Base-by-base conservation (phyloP, 2,113 vertebrate species). In the Eulacestoma nigropectus region DNA sequence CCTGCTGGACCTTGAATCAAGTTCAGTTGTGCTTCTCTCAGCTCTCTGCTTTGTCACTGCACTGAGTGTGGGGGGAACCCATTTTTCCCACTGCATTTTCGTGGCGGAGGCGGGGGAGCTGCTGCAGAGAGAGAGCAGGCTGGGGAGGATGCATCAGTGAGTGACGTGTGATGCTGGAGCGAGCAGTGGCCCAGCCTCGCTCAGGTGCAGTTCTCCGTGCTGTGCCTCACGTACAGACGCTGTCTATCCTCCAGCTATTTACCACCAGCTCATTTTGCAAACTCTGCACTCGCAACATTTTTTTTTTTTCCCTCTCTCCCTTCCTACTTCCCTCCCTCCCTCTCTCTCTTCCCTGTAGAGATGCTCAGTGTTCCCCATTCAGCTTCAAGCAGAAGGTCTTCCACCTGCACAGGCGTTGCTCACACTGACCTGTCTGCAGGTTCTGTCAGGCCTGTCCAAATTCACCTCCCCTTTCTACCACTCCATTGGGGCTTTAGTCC, bases 151-250 rank as follows among this genome's bases (percentile, higher is more conserved):
- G 90, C 86, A 70, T 47, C 84, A 55, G 81, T 47, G 17, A 92
- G 90, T 92, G 95, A 92, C 72, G 75, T 92, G 86, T 70, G 91
- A 90, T 89, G 95, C 86, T 14, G 37, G 74, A 94, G 89, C 13
- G 13, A 93, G 86, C 86, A 6, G 81, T 11, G 79, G 95, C 96
- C 85, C 92, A 88, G 91, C 90, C 96, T 94, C 5, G 13, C 88
- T 97, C 97, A 97, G 97, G 97, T 97, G 95, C 95, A 97, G 96
- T 37, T 64, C 94, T 97, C 90, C 92, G 97, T 97, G 97, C 94
- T 17, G 82, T 5, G 79, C 95, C 95, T 97, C 97, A 97, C 97
- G 97, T 97, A 97, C 92, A 86, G 90, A 96, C 72, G 56, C 95
- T 86, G 89, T 93, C 96, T 96, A 50, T 97, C 96, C 95, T 96